These are phyloP conservation scores for Branchinecta lindahli DNA, from an alignment of 1,140 invertebrate species.

Conservation along the genomic window DNA sequence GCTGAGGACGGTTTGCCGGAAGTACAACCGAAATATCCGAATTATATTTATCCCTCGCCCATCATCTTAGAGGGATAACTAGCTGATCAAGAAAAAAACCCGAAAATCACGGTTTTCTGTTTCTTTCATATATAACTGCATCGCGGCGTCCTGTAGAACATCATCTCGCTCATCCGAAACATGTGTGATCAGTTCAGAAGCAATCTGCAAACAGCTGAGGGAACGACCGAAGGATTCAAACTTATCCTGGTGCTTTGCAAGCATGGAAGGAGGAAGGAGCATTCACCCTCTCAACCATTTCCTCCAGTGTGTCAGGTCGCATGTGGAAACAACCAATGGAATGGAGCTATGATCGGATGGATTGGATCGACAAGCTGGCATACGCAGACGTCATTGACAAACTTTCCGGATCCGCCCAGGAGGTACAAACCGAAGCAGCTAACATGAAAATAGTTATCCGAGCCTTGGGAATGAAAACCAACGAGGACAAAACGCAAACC, in stretches of 20 bases:
- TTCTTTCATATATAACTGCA: neutral
- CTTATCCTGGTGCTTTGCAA: neutral
- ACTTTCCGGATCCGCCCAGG: neutral
- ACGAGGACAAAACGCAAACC: no score
- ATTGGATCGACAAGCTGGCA: constrained; percentile 8
- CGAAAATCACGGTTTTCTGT: no score
- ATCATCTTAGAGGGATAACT: no score
- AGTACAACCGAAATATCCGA: no score
- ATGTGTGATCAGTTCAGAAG: neutral
- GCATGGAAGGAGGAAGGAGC: neutral
- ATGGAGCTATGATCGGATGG: neutral
- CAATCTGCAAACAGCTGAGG: neutral
- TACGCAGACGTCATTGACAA: neutral
- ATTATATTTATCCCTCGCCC: no score
- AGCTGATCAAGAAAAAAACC: no score
- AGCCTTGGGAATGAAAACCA: no score
- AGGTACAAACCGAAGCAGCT: neutral
- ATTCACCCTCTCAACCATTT: neutral
- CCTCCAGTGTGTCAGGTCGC: neutral
- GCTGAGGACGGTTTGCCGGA: no score
- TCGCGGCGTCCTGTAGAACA: neutral
- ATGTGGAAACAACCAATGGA: neutral
- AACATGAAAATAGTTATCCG: no score
- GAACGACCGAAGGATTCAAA: constrained; percentile 8
- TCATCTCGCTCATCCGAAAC: constrained; percentile 1